These are phyloP conservation scores for Trichomycterus rosablanca DNA, from an alignment of 2,113 vertebrate genomes.

Conservation along the genomic window DNA sequence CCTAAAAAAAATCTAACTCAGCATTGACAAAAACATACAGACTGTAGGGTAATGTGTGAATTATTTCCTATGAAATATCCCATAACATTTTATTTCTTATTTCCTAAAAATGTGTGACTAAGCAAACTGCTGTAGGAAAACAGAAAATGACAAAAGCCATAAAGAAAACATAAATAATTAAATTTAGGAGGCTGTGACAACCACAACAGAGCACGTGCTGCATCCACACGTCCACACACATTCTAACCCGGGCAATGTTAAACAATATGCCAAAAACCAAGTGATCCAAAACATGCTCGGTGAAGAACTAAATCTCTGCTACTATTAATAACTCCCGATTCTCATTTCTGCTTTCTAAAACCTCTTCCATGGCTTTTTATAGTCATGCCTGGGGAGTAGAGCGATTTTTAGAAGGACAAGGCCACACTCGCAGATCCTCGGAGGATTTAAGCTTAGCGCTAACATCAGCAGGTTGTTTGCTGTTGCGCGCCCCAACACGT, in stretches of 20 bases:
- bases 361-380: constrained; percentile 58
- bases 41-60: too few relatives aligned
- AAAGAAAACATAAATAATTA: too few relatives aligned
- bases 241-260: constrained; percentile 30
- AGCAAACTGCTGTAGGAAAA: too few relatives aligned
- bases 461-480: constrained; percentile 29
- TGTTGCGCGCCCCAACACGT: constrained; percentile 1
- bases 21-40: too few relatives aligned
- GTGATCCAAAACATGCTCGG: constrained; percentile 44
- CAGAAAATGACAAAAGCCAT: too few relatives aligned
- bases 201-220: neutral
- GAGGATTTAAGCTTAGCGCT: constrained; percentile 40
- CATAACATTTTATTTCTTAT: too few relatives aligned
- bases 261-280: constrained; percentile 46
- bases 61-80: too few relatives aligned
- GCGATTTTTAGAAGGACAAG: constrained; percentile 41
- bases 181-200: too few relatives aligned
- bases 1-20: too few relatives aligned
- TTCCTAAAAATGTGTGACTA: too few relatives aligned
- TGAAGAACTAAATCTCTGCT: constrained; percentile 42
- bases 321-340: constrained; percentile 58
- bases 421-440: constrained; percentile 36
- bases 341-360: constrained; percentile 45
- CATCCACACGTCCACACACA: constrained; percentile 5
- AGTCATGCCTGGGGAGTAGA: constrained; percentile 51